These are phyloP conservation scores for Diploptera punctata DNA, from an alignment of 2,888 invertebrate species.

Conservation along the genomic window DNA sequence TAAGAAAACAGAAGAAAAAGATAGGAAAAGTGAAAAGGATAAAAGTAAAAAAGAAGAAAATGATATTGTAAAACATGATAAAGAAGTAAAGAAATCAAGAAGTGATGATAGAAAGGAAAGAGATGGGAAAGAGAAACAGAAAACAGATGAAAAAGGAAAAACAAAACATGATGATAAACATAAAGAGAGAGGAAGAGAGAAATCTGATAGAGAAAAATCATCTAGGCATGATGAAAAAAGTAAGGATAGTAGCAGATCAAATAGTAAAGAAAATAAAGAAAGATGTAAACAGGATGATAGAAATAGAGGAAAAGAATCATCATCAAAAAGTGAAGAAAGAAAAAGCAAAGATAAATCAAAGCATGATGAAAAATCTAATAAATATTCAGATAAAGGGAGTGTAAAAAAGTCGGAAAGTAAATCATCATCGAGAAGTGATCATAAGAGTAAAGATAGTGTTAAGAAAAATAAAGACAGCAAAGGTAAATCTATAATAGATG, in stretches of 20 bases:
- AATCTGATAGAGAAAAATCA: conserved; percentile 38
- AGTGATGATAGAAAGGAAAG: conserved; percentile 39
- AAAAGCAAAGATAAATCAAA: conserved; percentile 61
- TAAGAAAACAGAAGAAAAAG: conserved; percentile 25
- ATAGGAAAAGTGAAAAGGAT: conserved; percentile 45
- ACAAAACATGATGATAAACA: conserved; percentile 53
- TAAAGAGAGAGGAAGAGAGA: conserved; percentile 37
- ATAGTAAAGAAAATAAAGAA: conserved; percentile 8
- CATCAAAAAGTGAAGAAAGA: conserved; percentile 55
- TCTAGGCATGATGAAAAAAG: conserved; percentile 36
- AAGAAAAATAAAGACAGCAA: conserved; percentile 28
- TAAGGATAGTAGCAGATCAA: conserved; percentile 32
- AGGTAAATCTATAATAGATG: conserved; percentile 62
- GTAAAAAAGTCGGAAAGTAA: conserved; percentile 33
- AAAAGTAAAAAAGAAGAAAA: conserved; percentile 50
- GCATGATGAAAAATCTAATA: conserved; percentile 47
- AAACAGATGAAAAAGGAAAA: conserved; percentile 46
- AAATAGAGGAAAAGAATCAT: conserved; percentile 18
- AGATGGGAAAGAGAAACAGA: conserved; percentile 39
- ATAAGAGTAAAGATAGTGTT: conserved; percentile 18
- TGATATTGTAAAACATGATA: conserved; percentile 42
- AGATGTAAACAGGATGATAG: neutral
- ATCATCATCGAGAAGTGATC: conserved; percentile 18
- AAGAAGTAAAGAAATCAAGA: conserved; percentile 40
- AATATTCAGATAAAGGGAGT: conserved; percentile 33